phyloP scores from a whole-genome alignment of 2,888 invertebrate genomes.

The Drosophila algonquin region DNA sequence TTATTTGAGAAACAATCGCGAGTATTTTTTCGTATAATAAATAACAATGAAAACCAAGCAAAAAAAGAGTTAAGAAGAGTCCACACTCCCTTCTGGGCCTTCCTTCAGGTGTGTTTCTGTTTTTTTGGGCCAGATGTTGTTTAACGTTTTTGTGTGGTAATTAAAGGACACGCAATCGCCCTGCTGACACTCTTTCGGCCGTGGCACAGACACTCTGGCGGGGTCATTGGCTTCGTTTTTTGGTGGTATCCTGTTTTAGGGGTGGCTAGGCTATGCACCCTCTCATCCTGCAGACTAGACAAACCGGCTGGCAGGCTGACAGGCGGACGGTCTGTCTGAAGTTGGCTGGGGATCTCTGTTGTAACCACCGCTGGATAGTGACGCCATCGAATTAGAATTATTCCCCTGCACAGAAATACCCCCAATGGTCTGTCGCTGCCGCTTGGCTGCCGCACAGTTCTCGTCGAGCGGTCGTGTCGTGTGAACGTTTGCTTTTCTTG shows the following conservation, averaged over 20 bases:
- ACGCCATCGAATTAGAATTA: constrained; percentile 73
- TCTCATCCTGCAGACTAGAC: constrained; percentile 17
- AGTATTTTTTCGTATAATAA: constrained; percentile 76
- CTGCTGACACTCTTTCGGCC: constrained; percentile 45
- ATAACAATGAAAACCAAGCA: constrained; percentile 62
- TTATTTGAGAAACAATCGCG: constrained; percentile 61
- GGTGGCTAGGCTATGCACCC: constrained; percentile 59
- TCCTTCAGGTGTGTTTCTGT: background rate
- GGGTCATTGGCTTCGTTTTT: constrained; percentile 63
- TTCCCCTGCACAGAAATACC: constrained; percentile 29
- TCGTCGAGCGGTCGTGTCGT: constrained; percentile 61
- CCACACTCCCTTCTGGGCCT: constrained; percentile 7
- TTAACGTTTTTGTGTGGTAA: constrained; percentile 50
- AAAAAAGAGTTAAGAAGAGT: constrained; percentile 15
- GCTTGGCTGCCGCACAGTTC: constrained; percentile 68
- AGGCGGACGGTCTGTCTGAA: constrained; percentile 39
- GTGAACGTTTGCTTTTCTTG: constrained; percentile 55
- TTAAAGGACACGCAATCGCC: constrained; percentile 65
- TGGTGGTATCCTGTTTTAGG: constrained; percentile 54
- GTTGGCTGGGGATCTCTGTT: constrained; percentile 45
- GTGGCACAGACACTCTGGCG: constrained; percentile 22
- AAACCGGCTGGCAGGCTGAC: constrained; percentile 38
- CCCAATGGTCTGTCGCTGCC: constrained; percentile 33
- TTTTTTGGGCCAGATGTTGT: constrained; percentile 61
- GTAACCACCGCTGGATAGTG: constrained; percentile 64